Base-by-base conservation (phyloP, 2,797 vertebrate genomes). In the Hozukius guyotensis region DNA sequence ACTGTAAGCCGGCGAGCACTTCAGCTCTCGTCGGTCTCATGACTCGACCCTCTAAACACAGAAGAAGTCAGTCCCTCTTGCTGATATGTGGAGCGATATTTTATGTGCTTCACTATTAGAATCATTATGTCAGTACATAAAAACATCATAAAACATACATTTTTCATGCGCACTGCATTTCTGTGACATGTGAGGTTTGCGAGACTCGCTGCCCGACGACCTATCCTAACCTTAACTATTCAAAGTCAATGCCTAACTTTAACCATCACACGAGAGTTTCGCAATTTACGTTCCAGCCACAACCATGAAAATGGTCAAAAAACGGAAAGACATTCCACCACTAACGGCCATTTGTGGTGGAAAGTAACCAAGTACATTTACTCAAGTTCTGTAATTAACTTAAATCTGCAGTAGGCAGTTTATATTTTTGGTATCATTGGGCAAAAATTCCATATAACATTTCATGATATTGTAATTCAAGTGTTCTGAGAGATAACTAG, bases 1-100 rank as follows among this genome's bases (percentile, higher is more conserved):
- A 24, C 49, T 72, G 72, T 83, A 25, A 29, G 62, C 59, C 76
- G 49, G 36, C 10, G 3, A 72, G 42, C 78, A 77, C 81, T 61
- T 81, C 42, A 59, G 57, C 53, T 57, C 68, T 70, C 62, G 59
- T 16, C 80, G 62, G 24, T 67, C 36, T 87, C 81, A 75, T 88
- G 88, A 88, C 73, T 84, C 14, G 14, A 57, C 22, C 64, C 59
- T 79, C 67, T 27, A 5, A 61, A 78, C n/a, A 62, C 29, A 76
- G 57, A 60, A 12, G 65, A 70, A 16, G 31, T 60, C 22, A 20
- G 31, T 22, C 38, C 32, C 2, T 63, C 57, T 27, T 62, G 64
- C 12, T 68, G 69, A 70, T 24, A 53, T 29, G 22, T 8, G 34
- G 18, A 65, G 16, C 29, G 2, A 56, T 5, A 0, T n/a, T 24